These are phyloP conservation scores for Sebastes hubbsi DNA, from an alignment of 2,797 vertebrate species.

Conservation along the genomic window DNA sequence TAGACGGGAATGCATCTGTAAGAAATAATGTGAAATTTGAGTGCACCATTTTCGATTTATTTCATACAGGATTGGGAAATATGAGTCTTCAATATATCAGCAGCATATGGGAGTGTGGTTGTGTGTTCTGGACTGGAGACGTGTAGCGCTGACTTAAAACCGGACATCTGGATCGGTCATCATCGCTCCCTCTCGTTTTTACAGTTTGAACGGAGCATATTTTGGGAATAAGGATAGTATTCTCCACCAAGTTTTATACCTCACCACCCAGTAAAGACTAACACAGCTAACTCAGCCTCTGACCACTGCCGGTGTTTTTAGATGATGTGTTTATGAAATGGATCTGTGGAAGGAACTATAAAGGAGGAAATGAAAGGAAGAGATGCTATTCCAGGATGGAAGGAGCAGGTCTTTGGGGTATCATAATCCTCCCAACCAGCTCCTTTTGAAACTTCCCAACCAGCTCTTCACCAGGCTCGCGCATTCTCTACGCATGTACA, in stretches of 20 bases:
- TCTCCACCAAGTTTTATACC: constrained; percentile 7
- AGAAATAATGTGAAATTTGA: neutral
- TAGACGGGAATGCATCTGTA: neutral
- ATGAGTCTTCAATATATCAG: constrained; percentile 7
- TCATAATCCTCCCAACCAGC: neutral
- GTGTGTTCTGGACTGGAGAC: constrained; percentile 32
- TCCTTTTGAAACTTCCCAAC: neutral
- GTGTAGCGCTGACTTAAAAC: constrained; percentile 7
- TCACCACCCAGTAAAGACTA: constrained; percentile 24
- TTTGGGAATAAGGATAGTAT: constrained; percentile 20
- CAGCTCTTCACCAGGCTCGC: neutral
- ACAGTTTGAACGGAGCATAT: constrained; percentile 4
- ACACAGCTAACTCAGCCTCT: neutral
- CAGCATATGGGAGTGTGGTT: constrained; percentile 20
- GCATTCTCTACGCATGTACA: neutral
- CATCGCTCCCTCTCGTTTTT: constrained; percentile 15
- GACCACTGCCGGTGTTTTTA: constrained; percentile 31
- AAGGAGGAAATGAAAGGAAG: constrained; percentile 18
- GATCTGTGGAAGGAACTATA: constrained; percentile 2
- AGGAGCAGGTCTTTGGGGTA: neutral
- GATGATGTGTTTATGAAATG: constrained; percentile 34
- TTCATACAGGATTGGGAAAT: neutral
- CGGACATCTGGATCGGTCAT: constrained; percentile 56
- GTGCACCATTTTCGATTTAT: neutral
- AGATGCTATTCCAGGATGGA: constrained; percentile 13